phyloP scores from a whole-genome alignment of 2,113 vertebrate species.

The Aramus guarauna region DNA sequence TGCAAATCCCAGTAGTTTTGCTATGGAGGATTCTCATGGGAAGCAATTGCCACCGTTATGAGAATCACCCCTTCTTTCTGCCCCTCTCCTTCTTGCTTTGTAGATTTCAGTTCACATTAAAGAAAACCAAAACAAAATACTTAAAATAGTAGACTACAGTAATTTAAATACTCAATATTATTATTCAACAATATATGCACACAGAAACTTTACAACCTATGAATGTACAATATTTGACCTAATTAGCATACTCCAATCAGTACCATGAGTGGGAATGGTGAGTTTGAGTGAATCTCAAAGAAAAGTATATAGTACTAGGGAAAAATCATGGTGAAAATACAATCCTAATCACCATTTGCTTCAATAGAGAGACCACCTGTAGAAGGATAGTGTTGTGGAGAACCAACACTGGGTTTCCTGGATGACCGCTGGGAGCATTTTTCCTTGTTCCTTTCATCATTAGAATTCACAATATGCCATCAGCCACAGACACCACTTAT shows the following conservation, averaged over 20 bases:
- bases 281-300: neutral
- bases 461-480: neutral
- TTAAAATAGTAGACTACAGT: neutral
- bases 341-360: neutral
- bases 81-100: neutral
- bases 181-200: neutral
- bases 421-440: neutral
- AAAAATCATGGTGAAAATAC: neutral
- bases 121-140: neutral
- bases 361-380: neutral
- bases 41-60: fast-evolving
- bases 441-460: neutral
- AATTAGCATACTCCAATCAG: neutral
- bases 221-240: neutral
- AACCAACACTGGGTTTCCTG: neutral
- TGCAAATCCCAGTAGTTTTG: neutral
- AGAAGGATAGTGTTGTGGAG: neutral
- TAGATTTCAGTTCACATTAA: neutral
- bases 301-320: neutral
- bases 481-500: neutral
- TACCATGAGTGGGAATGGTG: fast-evolving
- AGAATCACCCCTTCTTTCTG: neutral
- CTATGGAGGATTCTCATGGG: neutral
- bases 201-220: neutral
- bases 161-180: neutral